Conservation (phyloP, 2,888 invertebrate species). For the Mantis religiosa region DNA sequence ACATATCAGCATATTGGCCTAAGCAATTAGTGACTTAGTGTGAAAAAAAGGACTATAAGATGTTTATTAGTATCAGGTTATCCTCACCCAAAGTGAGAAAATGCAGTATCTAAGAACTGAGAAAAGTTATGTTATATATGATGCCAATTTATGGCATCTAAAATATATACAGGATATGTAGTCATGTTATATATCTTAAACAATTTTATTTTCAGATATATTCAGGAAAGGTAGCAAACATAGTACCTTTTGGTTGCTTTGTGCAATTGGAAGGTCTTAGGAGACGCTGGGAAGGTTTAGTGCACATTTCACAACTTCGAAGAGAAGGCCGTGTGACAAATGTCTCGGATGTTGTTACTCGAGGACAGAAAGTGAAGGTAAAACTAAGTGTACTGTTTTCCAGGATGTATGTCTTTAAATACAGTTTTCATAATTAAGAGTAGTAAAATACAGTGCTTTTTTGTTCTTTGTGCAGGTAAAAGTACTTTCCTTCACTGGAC, state of each 20-base stretch:
- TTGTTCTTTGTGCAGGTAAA: constrained; percentile 54
- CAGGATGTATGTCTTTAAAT: neutral
- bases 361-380: constrained; percentile 85
- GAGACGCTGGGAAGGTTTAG: constrained; percentile 89
- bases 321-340: constrained; percentile 91
- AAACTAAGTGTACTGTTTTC: constrained; percentile 28
- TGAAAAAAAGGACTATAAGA: no score
- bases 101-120: no score
- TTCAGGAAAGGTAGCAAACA: constrained; percentile 88
- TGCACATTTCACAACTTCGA: constrained; percentile 92
- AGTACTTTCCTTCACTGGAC: constrained; percentile 87
- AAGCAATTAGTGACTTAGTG: no score
- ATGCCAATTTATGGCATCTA: no score
- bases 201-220: constrained; percentile 63
- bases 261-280: constrained; percentile 89
- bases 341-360: constrained; percentile 87
- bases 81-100: no score
- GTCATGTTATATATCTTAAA: neutral
- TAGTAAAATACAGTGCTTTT: neutral
- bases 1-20: no score
- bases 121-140: no score
- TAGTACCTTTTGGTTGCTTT: constrained; percentile 98
- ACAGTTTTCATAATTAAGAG: neutral
- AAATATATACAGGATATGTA: no score
- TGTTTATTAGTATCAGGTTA: no score